Percentiles rank a stretch among this genome's conserved stretches.
Conservation (phyloP, 2,888 invertebrate species). For the Leptura quadrifasciata region DNA sequence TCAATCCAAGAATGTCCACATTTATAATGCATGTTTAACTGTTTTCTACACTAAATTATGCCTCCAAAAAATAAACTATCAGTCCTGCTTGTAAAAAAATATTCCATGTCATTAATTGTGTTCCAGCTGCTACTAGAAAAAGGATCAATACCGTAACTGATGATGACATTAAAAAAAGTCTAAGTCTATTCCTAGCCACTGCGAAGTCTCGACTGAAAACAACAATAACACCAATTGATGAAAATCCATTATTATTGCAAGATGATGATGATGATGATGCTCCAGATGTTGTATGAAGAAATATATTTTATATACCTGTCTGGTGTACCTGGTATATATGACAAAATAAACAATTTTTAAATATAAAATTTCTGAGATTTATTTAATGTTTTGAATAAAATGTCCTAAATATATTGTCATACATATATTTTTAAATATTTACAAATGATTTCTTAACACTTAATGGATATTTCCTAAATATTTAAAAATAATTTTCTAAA, state of each 20-base stretch:
- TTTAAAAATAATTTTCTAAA: constrained; percentile 23
- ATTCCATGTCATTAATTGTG: not conserved
- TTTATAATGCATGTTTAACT: too few relatives aligned
- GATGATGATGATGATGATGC: not conserved
- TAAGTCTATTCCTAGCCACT: constrained; percentile 10
- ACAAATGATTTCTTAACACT: not conserved
- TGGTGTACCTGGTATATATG: not conserved
- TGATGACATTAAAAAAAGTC: not conserved
- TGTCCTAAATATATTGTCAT: not conserved
- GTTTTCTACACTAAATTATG: too few relatives aligned
- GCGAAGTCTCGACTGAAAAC: not conserved
- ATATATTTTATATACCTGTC: too few relatives aligned
- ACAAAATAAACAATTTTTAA: not conserved
- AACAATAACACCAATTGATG: not conserved
- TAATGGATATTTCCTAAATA: not conserved
- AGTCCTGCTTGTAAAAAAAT: not conserved
- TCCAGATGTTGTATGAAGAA: not conserved
- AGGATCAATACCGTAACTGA: not conserved
- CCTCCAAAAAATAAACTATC: not conserved
- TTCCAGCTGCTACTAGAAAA: constrained; percentile 5
- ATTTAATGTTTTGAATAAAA: not conserved
- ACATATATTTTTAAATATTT: not conserved
- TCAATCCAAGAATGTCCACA: too few relatives aligned
- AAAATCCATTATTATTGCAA: not conserved
- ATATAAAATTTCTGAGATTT: not conserved